These are phyloP conservation scores for Lycocerus yunnanus DNA, from an alignment of 2,888 invertebrate genomes.

Conservation along the genomic window DNA sequence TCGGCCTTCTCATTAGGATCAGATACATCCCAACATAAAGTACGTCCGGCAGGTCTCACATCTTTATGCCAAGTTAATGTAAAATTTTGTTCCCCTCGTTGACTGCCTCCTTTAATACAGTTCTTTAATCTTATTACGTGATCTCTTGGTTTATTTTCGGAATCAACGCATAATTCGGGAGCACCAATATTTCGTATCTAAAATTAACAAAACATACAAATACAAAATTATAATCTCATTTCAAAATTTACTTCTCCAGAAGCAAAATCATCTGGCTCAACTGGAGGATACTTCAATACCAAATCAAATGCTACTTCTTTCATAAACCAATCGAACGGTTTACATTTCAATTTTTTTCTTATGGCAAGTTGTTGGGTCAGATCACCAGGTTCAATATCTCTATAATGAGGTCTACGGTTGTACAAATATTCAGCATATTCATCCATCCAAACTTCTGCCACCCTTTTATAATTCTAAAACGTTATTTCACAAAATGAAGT, in stretches of 20 bases:
- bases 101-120: conserved; percentile 61
- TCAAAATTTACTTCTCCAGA: conserved; percentile 71
- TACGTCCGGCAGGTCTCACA: conserved; percentile 70
- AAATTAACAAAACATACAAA: conserved; percentile 25
- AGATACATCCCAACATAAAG: conserved; percentile 86
- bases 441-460: conserved; percentile 99
- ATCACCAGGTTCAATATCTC: conserved; percentile 79
- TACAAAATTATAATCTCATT: not conserved
- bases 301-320: conserved; percentile 90
- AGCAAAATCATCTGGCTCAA: conserved; percentile 84
- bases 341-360: conserved; percentile 78
- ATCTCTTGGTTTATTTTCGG: conserved; percentile 57
- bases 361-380: conserved; percentile 76
- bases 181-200: conserved; percentile 70
- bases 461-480: conserved; percentile 82
- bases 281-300: conserved; percentile 81
- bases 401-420: conserved; percentile 75
- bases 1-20: conserved; percentile 71
- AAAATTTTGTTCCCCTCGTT: conserved; percentile 68
- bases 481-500: not conserved
- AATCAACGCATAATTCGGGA: conserved; percentile 73
- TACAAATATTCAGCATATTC: conserved; percentile 91
- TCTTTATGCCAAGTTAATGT: conserved; percentile 82
- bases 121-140: conserved; percentile 56
- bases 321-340: conserved; percentile 95